These are phyloP conservation scores for Drosophila leonis DNA, from an alignment of 2,888 invertebrate species.

Conservation along the genomic window DNA sequence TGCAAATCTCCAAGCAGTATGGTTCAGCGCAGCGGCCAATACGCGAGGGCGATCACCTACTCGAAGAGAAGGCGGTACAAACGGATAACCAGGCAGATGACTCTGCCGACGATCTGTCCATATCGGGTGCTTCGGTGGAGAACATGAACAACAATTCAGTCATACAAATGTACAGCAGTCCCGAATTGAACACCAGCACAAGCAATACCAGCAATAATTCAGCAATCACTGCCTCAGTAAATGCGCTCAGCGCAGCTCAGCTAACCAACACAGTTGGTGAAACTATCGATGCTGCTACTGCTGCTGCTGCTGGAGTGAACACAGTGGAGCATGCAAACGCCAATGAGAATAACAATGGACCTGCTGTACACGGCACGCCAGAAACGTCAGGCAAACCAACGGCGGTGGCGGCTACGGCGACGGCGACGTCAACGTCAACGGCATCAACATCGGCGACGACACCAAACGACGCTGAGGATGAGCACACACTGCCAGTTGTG, in stretches of 20 bases:
- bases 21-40: slow-evolving; percentile 86
- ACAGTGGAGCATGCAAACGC: slow-evolving; percentile 35
- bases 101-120: slow-evolving; percentile 80
- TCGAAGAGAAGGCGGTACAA: slow-evolving; percentile 91
- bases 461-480: slow-evolving; percentile 54
- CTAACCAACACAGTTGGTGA: slow-evolving; percentile 35
- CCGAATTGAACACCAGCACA: slow-evolving; percentile 38
- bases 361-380: slow-evolving; percentile 52
- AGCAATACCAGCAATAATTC: slow-evolving; percentile 40
- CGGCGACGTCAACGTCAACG: background rate
- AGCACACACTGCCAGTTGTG: slow-evolving; percentile 33
- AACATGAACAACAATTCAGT: slow-evolving; percentile 82
- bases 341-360: slow-evolving; percentile 79
- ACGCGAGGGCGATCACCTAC: slow-evolving; percentile 85
- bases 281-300: slow-evolving; percentile 7
- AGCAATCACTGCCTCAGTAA: slow-evolving; percentile 51
- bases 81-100: slow-evolving; percentile 86
- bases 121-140: slow-evolving; percentile 82
- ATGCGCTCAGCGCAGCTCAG: slow-evolving; percentile 31
- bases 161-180: slow-evolving; percentile 63
- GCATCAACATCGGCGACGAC: slow-evolving; percentile 31
- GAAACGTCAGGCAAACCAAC: slow-evolving; percentile 37
- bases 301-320: slow-evolving; percentile 16
- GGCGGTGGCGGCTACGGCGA: slow-evolving; percentile 3
- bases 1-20: slow-evolving; percentile 92